Evolutionary conservation across 2,113 vertebrate genomes (phyloP).

Genomic region (Notarius lentiginosus): DNA sequence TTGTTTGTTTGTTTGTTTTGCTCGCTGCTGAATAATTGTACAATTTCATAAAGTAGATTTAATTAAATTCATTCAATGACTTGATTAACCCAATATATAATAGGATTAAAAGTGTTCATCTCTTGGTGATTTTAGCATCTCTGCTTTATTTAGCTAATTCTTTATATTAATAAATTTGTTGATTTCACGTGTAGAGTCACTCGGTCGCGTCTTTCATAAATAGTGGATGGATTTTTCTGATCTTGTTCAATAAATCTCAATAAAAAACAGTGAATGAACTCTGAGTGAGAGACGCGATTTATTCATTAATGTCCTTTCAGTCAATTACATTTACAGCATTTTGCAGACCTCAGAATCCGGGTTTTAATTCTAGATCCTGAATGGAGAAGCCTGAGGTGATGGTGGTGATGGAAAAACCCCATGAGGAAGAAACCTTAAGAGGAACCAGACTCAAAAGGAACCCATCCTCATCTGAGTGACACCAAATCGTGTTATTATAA

Average conservation of each 20-base stretch:
- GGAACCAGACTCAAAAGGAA: neutral
- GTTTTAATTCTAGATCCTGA: neutral
- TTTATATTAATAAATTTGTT: neutral
- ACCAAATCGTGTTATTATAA: neutral
- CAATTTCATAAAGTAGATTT: conserved; percentile 15
- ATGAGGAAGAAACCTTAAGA: neutral
- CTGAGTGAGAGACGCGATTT: neutral
- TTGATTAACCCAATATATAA: neutral
- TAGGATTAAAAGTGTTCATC: neutral
- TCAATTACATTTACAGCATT: neutral
- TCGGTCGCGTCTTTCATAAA: conserved; percentile 24
- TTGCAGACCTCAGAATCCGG: neutral
- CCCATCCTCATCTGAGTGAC: neutral
- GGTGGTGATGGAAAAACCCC: neutral
- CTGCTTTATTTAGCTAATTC: conserved; percentile 6
- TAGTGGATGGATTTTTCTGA: conserved; percentile 22
- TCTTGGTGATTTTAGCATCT: neutral
- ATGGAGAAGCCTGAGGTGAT: neutral
- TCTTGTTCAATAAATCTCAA: conserved; percentile 34
- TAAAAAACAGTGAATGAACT: conserved; percentile 7
- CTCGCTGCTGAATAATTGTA: conserved; percentile 16
- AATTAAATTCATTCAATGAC: neutral
- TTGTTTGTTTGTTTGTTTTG: conserved; percentile 1
- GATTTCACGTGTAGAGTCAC: neutral
- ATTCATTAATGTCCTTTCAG: neutral